Conservation (phyloP, 1,140 invertebrate genomes). For the Drosophila pandora region DNA sequence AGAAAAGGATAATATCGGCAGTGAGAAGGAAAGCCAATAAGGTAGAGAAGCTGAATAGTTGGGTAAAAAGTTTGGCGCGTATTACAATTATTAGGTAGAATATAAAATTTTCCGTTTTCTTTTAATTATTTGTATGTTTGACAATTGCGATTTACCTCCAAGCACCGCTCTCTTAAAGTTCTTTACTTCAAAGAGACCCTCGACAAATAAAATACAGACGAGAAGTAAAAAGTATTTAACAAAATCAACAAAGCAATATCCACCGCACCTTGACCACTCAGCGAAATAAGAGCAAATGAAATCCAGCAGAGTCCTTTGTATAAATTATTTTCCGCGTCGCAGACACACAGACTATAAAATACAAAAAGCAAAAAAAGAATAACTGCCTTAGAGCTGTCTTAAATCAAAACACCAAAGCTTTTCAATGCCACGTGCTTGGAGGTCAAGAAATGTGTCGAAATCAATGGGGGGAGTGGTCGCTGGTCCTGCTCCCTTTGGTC, state of each 20-base stretch:
- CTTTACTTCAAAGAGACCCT: slow-evolving; percentile 23
- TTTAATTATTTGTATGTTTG: not conserved
- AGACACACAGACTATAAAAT: slow-evolving; percentile 33
- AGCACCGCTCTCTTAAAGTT: not conserved
- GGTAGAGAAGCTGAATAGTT: not conserved
- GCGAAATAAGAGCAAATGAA: slow-evolving; percentile 66
- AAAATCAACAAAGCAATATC: slow-evolving; percentile 55
- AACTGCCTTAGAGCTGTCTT: slow-evolving; percentile 38
- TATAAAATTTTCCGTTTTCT: not conserved
- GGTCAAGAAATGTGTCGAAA: slow-evolving; percentile 73
- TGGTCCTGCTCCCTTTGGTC: not conserved
- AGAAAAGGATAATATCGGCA: not conserved
- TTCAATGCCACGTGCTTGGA: slow-evolving; percentile 63
- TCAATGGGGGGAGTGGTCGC: slow-evolving; percentile 38
- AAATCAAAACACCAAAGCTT: slow-evolving; percentile 70
- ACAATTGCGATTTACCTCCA: slow-evolving; percentile 11
- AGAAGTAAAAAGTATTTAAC: slow-evolving; percentile 70
- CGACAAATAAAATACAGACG: slow-evolving; percentile 8
- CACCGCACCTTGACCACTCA: slow-evolving; percentile 41
- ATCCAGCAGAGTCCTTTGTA: slow-evolving; percentile 65
- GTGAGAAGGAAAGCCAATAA: not conserved
- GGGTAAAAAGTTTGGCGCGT: no score
- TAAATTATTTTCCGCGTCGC: slow-evolving; percentile 74
- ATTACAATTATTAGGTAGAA: not conserved
- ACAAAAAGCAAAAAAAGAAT: slow-evolving; percentile 35